phyloP scores from a whole-genome alignment of 2,113 vertebrate species.

The Cephalopterus ornatus region DNA sequence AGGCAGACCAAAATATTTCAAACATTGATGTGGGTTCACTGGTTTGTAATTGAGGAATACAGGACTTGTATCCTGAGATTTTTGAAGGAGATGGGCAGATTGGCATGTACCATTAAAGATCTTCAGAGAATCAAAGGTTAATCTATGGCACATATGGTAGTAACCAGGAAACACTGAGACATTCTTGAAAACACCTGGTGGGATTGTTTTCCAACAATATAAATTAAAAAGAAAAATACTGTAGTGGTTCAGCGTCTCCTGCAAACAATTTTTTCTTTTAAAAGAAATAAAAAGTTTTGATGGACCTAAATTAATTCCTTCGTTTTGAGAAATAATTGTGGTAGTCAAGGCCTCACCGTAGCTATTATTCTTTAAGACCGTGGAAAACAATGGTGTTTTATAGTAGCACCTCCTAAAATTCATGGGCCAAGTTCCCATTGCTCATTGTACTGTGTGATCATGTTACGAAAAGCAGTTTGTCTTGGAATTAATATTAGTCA shows the following conservation, averaged over 20 bases:
- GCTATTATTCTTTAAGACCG: background rate
- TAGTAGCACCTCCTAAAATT: background rate
- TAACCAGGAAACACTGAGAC: background rate
- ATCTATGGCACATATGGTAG: background rate
- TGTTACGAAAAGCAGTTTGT: background rate
- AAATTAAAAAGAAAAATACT: background rate
- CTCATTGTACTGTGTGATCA: background rate
- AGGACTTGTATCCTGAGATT: background rate
- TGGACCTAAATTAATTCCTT: background rate
- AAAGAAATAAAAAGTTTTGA: background rate
- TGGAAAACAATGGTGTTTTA: background rate
- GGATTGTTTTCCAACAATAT: background rate
- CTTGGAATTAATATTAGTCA: background rate
- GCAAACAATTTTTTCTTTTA: background rate
- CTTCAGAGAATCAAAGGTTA: no score
- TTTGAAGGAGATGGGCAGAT: background rate
- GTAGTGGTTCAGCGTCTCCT: background rate
- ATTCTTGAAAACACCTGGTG: background rate
- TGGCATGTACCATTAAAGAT: no score
- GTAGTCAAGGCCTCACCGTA: background rate
- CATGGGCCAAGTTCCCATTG: background rate
- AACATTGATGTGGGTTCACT: background rate
- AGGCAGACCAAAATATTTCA: background rate
- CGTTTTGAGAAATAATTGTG: background rate
- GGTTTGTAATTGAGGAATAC: background rate